Conservation (phyloP, 1,140 invertebrate genomes). For the Odontomachus brunneus region DNA sequence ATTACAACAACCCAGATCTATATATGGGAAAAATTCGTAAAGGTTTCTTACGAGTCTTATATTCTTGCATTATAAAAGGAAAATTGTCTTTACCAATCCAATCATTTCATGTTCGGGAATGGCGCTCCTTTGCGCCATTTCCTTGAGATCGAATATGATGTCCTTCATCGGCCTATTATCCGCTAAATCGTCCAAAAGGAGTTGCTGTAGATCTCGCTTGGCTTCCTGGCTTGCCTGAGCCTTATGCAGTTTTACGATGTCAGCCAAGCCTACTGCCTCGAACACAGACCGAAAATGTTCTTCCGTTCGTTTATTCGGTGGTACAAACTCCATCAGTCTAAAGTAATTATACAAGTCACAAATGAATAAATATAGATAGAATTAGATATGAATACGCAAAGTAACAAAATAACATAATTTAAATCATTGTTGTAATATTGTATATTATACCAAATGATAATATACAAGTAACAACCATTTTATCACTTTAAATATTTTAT, state of each 20-base stretch:
- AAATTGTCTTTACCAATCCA: conserved; percentile 86
- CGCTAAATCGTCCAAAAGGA: conserved; percentile 92
- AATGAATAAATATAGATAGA: background rate
- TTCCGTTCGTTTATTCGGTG: conserved; percentile 95
- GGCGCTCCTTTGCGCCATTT: conserved; percentile 92
- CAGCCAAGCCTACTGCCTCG: conserved; percentile 93
- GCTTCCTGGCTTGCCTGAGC: conserved; percentile 95
- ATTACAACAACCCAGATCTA: conserved; percentile 98
- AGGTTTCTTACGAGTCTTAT: background rate
- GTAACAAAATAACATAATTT: too few species aligned
- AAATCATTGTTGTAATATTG: too few species aligned
- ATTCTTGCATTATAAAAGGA: background rate
- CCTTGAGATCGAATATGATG: conserved; percentile 93
- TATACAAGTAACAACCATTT: too few species aligned
- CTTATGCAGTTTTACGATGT: conserved; percentile 96
- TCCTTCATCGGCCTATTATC: conserved; percentile 93
- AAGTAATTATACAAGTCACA: conserved; percentile 37
- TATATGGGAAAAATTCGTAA: conserved; percentile 31
- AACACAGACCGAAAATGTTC: conserved; percentile 94
- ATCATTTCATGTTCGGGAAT: conserved; percentile 96
- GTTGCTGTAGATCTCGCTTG: conserved; percentile 92
- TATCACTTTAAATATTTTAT: too few species aligned
- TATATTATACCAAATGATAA: too few species aligned
- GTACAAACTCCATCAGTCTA: conserved; percentile 96
- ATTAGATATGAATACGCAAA: background rate